Evolutionary conservation across 2,888 invertebrate genomes (phyloP), one percentile per base, ranked within the genome.

Genomic region (Lasioglossum malachurum): DNA sequence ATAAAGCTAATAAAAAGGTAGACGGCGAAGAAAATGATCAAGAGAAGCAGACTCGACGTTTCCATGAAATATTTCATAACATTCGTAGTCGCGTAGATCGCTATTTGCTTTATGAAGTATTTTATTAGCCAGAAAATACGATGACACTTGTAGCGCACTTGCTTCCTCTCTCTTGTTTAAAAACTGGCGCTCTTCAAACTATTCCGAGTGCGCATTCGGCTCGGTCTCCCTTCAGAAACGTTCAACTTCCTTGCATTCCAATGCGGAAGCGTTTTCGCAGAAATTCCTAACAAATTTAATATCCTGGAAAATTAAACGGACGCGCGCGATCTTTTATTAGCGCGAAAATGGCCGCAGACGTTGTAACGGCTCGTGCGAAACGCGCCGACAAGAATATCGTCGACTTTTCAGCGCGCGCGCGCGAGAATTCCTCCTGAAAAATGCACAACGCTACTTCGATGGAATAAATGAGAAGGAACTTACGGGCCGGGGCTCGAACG

Each of bases 381-480:
- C 49, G 67, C 84, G 57, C 57, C 46, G 46, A 74, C 57, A 31
- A 71, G 77, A 53, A 77, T 73, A 83, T 64, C 73, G 57, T 64
- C 72, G 35, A 41, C 19, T n/a, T 78, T 74, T 74, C 84, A 46
- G 31, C 49, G 10, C 23, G 67, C 35, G 16, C 38, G 16, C 49
- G 14, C 14, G 38, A 16, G 41, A 75, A 64, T 31, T 12, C 53
- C n/a, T 71, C 41, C 57, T 73, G 74, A 84, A 79, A 84, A 84
- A 75, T 84, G 71, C 35, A 84, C 35, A 75, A 79, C 46, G 49
- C 23, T 46, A 23, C 49, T 53, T 31, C 64, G 75, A 75, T 64
- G 49, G 71, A 79, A 84, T 84, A 79, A 84, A 84, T 41, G 84
- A 75, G 71, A 35, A 64, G 79, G 75, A 75, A 84, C 60, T 79